Conservation (phyloP, 1,140 invertebrate genomes). For the Caenorhabditis remanei region DNA sequence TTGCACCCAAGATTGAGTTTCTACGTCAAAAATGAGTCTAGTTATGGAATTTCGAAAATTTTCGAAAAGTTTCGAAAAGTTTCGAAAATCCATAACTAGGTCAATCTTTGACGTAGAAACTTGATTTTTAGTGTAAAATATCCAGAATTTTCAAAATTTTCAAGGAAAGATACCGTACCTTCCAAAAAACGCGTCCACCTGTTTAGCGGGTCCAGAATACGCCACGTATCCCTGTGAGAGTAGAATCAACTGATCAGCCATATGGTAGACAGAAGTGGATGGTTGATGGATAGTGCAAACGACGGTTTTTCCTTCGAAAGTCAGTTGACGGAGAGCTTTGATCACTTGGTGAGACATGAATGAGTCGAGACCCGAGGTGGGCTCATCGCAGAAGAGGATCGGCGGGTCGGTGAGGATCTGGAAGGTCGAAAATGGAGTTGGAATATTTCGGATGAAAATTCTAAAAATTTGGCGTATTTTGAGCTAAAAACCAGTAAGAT, state of each 20-base stretch:
- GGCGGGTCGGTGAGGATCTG: constrained; percentile 83
- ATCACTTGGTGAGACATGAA: constrained; percentile 84
- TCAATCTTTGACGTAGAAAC: too few species aligned
- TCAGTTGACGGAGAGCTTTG: constrained; percentile 82
- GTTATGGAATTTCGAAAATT: too few species aligned
- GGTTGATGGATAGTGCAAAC: constrained; percentile 89
- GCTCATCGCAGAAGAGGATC: constrained; percentile 86
- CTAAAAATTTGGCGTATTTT: too few species aligned
- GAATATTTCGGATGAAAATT: too few species aligned
- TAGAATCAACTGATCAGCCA: constrained; percentile 81
- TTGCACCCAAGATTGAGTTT: too few species aligned
- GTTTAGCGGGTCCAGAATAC: constrained; percentile 85
- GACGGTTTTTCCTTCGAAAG: constrained; percentile 83
- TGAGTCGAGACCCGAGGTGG: constrained; percentile 86
- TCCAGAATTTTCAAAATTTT: too few species aligned
- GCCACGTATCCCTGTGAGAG: constrained; percentile 90
- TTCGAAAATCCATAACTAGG: too few species aligned
- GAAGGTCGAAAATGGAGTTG: neutral
- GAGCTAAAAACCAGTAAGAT: too few species aligned
- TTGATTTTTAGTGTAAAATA: too few species aligned
- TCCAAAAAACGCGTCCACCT: constrained; percentile 20
- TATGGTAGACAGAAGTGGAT: constrained; percentile 85
- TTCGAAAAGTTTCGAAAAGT: too few species aligned
- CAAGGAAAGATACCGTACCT: neutral
- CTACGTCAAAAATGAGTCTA: too few species aligned